Evolutionary conservation across 2,888 invertebrate genomes (phyloP).

Genomic region (Ennomos quercinarius): DNA sequence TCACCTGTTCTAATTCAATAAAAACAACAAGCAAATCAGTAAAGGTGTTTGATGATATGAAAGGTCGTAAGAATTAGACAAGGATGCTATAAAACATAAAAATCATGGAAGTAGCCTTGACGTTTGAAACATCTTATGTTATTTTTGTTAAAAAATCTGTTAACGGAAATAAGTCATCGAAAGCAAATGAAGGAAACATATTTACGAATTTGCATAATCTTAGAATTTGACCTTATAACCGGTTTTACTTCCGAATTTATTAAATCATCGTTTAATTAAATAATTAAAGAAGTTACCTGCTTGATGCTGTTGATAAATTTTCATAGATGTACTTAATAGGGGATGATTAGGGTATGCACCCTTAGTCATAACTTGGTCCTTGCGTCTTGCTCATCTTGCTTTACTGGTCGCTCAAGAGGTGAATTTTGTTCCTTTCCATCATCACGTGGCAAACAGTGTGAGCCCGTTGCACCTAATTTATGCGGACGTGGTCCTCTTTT

Average conservation of each 20-base stretch:
- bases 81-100: slow-evolving; percentile 13
- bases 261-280: slow-evolving; percentile 5
- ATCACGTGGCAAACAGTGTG: too few relatives aligned
- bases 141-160: not conserved
- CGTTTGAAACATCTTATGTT: slow-evolving; percentile 7
- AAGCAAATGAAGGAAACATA: slow-evolving; percentile 24
- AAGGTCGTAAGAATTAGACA: slow-evolving; percentile 17
- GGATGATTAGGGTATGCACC: too few relatives aligned
- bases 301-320: too few relatives aligned
- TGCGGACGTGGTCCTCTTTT: too few relatives aligned
- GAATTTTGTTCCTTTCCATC: too few relatives aligned
- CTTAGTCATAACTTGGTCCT: too few relatives aligned
- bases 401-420: too few relatives aligned
- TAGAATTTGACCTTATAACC: slow-evolving; percentile 22
- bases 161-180: slow-evolving; percentile 17
- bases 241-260: slow-evolving; percentile 23
- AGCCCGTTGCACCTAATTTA: too few relatives aligned
- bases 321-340: too few relatives aligned
- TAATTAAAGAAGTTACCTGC: not conserved
- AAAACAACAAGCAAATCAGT: slow-evolving; percentile 18
- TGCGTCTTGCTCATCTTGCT: too few relatives aligned
- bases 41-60: slow-evolving; percentile 22
- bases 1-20: slow-evolving; percentile 27
- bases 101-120: slow-evolving; percentile 6
- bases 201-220: slow-evolving; percentile 13